Base-by-base conservation (phyloP, 2,888 invertebrate species). In the Apamea anceps region DNA sequence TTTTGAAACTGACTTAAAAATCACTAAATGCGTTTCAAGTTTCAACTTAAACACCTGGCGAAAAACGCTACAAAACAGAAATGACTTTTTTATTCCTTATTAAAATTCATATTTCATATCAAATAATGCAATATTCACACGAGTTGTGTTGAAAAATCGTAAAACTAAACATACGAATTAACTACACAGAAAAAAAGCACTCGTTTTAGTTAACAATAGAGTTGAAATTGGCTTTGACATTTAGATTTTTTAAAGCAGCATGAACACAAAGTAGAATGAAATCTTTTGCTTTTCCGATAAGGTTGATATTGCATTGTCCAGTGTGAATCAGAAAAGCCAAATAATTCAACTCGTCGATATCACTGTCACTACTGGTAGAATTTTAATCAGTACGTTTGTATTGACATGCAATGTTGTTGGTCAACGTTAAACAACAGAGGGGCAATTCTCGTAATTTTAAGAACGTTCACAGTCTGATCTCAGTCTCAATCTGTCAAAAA, bases 41-140 rank as follows among this genome's bases (percentile, higher is more conserved):
- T 21, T n/a, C 10, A 15, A 57, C 13, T 80, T 13, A 73, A 68
- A 2, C 3, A 63, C 12, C 21, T 45, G 42, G 32, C 67, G 18
- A 48, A 76, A 71, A 72, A 67, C 45, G 4, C 8, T 45, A 60
- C 37, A 73, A 82, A 65, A 76, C 57, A 57, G 45, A 76, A 73
- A 63, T 62, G 2, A 54, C 54, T 37, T 72, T 72, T 75, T 75
- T 62, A 25, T 75, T n/a, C 79, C 42, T 68, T 74, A 75, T 83
- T 75, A 70, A 77, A 80, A 86, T 77, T 86, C 80, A 86, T 83
- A 80, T 81, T 85, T 85, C 81, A 71, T 78, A 67, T 78, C 67
- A 54, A 76, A 75, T 75, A 84, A 54, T 79, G 87, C 81, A 86
- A 77, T 86, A 75, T 74, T 72, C 73, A 79, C 78, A 77, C 68